Base-by-base conservation (phyloP, 2,113 vertebrate species). In the Phalacrocorax pelagicus region DNA sequence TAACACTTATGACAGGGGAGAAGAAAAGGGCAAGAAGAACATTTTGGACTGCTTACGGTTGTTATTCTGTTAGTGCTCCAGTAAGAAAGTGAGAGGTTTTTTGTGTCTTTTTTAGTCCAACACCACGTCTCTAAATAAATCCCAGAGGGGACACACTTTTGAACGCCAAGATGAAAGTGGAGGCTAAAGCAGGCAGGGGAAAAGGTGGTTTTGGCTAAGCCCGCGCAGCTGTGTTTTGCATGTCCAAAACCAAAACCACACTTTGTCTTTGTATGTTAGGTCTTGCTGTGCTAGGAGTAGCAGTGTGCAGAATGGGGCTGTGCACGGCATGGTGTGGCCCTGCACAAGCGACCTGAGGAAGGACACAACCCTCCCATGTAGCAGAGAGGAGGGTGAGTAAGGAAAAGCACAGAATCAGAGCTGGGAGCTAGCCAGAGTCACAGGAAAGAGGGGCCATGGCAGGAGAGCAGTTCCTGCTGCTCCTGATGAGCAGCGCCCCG, bases 201-300 rank as follows among this genome's bases (percentile, higher is more conserved):
- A 92, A 95, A 96, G 94, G 94, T 91, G 92, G 73, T 94, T 97
- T 95, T 94, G 77, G 70, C 89, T 87, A 84, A 75, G 75, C 46
- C 17, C 0, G 0, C 51, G 70, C 81, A 92, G 69, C 49, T 92
- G 67, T 91, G 32, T 78, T 96, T 95, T 97, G 78, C 62, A 40
- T 70, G 89, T 78, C 89, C 89, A 89, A 85, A 93, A 79, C 78
- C 66, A 95, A 96, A 94, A 34, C 86, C 88, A 87, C 29, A 17
- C 47, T 62, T 69, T 24, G 77, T 14, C 30, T 91, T 71, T n/a
- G 55, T 81, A 12, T 5, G 0, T 69, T 20, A 40, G 59, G 52
- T 74, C 69, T 67, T 2, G 2, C 47, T 7, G n/a, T 3, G 1
- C 34, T 30, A 10, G 55, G 42, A 94, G 72, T 1, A 1, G 32